Base-by-base conservation (phyloP, 2,888 invertebrate species). In the Phlogophora meticulosa region DNA sequence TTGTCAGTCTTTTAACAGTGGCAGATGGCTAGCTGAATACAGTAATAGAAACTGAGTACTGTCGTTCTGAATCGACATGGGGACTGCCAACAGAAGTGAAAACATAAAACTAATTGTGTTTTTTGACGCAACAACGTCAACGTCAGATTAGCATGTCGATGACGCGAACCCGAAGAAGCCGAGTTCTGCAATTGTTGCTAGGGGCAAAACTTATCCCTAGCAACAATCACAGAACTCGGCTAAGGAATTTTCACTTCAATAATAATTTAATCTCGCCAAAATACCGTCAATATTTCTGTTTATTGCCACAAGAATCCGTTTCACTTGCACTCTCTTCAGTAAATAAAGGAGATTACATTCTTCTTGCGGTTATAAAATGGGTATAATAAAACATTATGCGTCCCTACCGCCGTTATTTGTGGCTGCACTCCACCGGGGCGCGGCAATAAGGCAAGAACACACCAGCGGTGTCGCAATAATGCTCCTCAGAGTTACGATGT, bases 351-450 rank as follows among this genome's bases (percentile, higher is more conserved):
- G 92, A 94, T 93, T 92, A 91, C 90, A 92, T 92, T 91, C 90
- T 92, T 91, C 88, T 87, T 86, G 90, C 84, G 91, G 93, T 90
- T 92, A 88, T 94, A 91, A 92, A 92, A 91, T 89, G 88, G 87
- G 85, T 87, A 82, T 93, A 91, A 93, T 93, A 93, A 94, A 93
- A 93, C 90, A 93, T 93, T 88, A 93, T 90, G 92, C 88, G 91
- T 89, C 90, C 90, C 89, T 88, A 84, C 87, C 84, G 87, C 72
- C 78, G 75, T 91, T 92, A 92, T 93, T 93, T 91, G 92, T 89
- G 90, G 91, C 86, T 94, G 91, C 92, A 92, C 91, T 93, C 87
- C 83, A 87, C 76, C 80, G 85, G 84, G 86, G 87, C 83, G 88
- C 85, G 81, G 86, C 85, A 90, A 88, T 91, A 91, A 92, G 90